Conservation (phyloP, 2,113 vertebrate species). For the Lamprologus speciosus region DNA sequence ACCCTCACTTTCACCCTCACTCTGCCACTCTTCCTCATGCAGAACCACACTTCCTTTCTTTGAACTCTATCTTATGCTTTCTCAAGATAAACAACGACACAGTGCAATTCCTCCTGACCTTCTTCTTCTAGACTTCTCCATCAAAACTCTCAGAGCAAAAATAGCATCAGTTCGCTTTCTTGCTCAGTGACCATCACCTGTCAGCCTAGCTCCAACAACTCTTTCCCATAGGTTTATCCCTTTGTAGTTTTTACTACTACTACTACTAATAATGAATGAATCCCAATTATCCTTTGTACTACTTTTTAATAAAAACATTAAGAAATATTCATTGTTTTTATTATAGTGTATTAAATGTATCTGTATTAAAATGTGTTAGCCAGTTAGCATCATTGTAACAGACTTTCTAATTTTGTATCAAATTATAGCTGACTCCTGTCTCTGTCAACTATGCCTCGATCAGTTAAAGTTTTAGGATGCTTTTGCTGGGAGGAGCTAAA, state of each 20-base stretch:
- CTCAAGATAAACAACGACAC: not conserved
- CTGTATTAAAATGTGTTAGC: not conserved
- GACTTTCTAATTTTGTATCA: not conserved
- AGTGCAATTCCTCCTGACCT: not conserved
- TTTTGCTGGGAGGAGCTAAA: not conserved
- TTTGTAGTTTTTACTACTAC: not conserved
- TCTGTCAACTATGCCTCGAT: not conserved
- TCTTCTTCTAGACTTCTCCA: not conserved
- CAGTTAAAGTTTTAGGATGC: not conserved
- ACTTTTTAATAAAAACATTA: not conserved
- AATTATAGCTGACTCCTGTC: not conserved
- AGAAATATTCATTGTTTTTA: not conserved
- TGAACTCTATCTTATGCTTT: not conserved
- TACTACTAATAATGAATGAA: rapidly evolving
- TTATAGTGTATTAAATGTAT: not conserved
- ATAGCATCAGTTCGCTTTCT: not conserved
- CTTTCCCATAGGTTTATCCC: not conserved
- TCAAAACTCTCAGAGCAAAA: not conserved
- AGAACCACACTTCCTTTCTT: not conserved
- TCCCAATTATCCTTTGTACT: not conserved
- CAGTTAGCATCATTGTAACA: not conserved
- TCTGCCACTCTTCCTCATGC: not conserved
- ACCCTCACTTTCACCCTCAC: not conserved
- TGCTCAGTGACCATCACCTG: not conserved
- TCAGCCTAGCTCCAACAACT: not conserved